These are phyloP conservation scores for Sepioteuthis lessoniana DNA, from an alignment of 2,888 invertebrate species.

Conservation along the genomic window DNA sequence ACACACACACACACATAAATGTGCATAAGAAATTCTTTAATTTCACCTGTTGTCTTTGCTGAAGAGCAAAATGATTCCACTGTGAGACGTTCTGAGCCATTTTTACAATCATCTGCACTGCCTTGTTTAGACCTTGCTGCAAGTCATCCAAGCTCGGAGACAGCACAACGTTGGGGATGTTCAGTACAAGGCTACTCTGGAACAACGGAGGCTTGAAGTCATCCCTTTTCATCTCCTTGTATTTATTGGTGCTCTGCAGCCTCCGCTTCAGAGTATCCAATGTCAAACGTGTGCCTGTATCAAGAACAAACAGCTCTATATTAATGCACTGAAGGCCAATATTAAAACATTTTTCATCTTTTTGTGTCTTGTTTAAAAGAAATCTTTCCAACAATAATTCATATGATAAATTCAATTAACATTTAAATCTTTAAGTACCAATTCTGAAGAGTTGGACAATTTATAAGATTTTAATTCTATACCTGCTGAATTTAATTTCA, in stretches of 20 bases:
- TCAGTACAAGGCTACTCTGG: conserved; percentile 85
- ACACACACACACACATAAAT: too few species aligned
- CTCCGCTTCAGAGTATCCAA: conserved; percentile 75
- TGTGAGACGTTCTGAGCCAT: conserved; percentile 92
- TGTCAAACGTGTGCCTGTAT: conserved; percentile 72
- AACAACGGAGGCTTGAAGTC: conserved; percentile 79
- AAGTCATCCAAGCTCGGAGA: conserved; percentile 92
- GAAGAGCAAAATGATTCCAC: conserved; percentile 84
- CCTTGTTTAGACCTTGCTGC: conserved; percentile 87
- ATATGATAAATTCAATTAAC: too few species aligned
- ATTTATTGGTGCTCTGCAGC: conserved; percentile 72
- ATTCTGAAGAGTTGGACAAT: too few species aligned
- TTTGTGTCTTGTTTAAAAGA: too few species aligned
- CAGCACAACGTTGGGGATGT: conserved; percentile 90
- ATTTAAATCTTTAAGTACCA: too few species aligned
- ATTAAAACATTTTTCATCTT: not conserved
- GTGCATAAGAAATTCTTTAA: conserved; percentile 54
- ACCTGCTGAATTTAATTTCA: too few species aligned
- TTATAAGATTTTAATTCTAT: too few species aligned
- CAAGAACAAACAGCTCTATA: not conserved
- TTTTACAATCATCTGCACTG: conserved; percentile 88
- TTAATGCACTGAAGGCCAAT: not conserved
- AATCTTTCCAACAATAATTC: too few species aligned
- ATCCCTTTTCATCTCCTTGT: conserved; percentile 66
- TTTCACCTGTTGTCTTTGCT: conserved; percentile 73